Evolutionary conservation across 2,888 invertebrate genomes (phyloP), one percentile per base, ranked within the genome.

Genomic region (Vesta saturnalis): DNA sequence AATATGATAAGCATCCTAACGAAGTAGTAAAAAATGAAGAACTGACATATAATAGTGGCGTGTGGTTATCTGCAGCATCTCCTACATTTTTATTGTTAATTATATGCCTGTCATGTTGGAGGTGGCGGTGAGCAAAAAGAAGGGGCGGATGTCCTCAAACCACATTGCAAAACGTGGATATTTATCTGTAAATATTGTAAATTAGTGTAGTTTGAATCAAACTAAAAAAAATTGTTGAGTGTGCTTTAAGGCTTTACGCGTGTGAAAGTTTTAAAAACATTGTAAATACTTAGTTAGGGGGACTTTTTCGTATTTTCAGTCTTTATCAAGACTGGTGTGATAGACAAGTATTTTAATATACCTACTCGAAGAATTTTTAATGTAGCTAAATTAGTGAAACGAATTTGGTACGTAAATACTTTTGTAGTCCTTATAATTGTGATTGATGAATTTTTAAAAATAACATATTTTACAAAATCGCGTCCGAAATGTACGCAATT

Each of bases 21-120:
- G 95, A 95, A 85, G 94, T 94, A 75, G 92, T 94, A 80, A 95
- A 94, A 86, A 94, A 94, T 82, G 95, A 95, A 85, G 95, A 94
- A 86, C 84, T 95, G 80, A 94, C 93, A 58, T 93, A 92, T 82
- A 90, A 88, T 78, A 86, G 86, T 18, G 80, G 79, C 56, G 77
- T 79, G 4, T 80, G 77, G 78, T 64, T 80, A 35, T 77, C 78
- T 14, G 77, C 79, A 18, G 78, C 75, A 6, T 79, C 80, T 49
- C 74, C 78, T 2, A 77, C 76, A 62, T 73, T 80, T 67, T 70
- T 80, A 16, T 72, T 80, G 60, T 69, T 80, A 47, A 77, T 76
- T 39, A 75, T 73, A 22, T 78, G 77, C 68, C 75, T 80, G 62
- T 78, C 79, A 6, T 78, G 77, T 60, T 74, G 80, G 21, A 76